phyloP scores from a whole-genome alignment of 2,797 vertebrate genomes.

The Urocyon cinereoargenteus region DNA sequence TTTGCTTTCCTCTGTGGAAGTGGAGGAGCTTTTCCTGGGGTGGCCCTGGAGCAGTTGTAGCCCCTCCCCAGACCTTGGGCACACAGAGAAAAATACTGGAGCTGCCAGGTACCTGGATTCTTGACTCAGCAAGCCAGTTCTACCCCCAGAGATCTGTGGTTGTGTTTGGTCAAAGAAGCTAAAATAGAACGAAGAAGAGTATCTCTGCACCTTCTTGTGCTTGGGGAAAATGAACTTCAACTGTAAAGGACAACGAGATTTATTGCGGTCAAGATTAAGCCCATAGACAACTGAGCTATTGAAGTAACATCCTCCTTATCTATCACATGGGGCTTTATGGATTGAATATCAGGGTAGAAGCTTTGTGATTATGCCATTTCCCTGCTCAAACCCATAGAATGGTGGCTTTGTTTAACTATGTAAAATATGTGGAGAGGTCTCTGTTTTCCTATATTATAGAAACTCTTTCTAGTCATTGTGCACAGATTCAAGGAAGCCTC shows the following conservation, averaged over 20 bases:
- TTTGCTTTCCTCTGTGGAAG: background rate
- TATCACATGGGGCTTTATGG: background rate
- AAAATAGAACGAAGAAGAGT: background rate
- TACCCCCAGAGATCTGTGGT: background rate
- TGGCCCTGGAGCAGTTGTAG: background rate
- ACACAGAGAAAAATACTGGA: background rate
- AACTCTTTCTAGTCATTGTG: background rate
- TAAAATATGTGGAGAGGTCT: background rate
- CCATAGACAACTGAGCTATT: background rate
- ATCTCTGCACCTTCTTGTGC: background rate
- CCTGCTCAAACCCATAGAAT: background rate
- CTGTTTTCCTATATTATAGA: background rate
- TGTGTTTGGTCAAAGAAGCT: background rate
- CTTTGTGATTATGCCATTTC: background rate
- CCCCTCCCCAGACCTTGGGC: background rate
- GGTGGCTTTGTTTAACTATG: background rate
- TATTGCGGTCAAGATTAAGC: background rate
- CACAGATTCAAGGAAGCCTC: rapidly evolving
- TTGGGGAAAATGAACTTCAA: background rate
- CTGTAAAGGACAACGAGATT: background rate
- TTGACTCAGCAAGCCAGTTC: background rate
- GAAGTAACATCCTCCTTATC: background rate
- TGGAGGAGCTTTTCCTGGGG: background rate
- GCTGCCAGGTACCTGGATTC: background rate
- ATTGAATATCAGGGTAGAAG: background rate